Evolutionary conservation across 2,888 invertebrate genomes (phyloP), one percentile per base, ranked within the genome.

Genomic region (Erpobdella octoculata): DNA sequence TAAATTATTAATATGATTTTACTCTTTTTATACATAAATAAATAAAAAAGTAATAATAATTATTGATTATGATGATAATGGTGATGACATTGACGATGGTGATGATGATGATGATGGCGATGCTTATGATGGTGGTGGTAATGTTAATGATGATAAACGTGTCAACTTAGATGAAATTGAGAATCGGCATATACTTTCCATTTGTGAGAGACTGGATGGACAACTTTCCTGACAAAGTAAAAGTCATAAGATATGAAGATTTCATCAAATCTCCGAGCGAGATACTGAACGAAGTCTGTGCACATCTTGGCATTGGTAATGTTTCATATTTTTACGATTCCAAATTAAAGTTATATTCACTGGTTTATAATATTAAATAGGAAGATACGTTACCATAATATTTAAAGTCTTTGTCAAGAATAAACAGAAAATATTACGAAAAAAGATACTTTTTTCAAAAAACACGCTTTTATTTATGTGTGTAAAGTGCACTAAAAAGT

Each of bases 151-250:
- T n/a, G n/a, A n/a, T n/a, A n/a, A n/a, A n/a, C n/a, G n/a, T n/a
- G n/a, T n/a, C n/a, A n/a, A n/a, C n/a, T n/a, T n/a, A 73, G 72
- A 65, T 70, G 31, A 59, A 62, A 25, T 38, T 73, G 70, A 72
- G 72, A 18, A 73, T 73, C 46, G 70, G 72, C 15, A 73, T 70
- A 70, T 73, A 73, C 58, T 70, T 59, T 41, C 64, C 70, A 8
- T 73, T 70, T 62, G 65, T 73, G 9, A 28, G 41, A 53, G 72
- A 73, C 21, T 73, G 70, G 70, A 35, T 70, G 37, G 31, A 48
- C 8, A 66, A 38, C 3, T 71, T 73, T 46, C 31, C 9, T 25
- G 28, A 48, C 4, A 70, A 73, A 25, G 65, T 73, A n/a, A 62
- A 46, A 25, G 64, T 73, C 28, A 12, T 73, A 25, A 59, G 72